A percentile compares a stretch with the other conserved stretches of the same genome.
phyloP scores from a whole-genome alignment of 2,113 vertebrate species.

The Silurus meridionalis region DNA sequence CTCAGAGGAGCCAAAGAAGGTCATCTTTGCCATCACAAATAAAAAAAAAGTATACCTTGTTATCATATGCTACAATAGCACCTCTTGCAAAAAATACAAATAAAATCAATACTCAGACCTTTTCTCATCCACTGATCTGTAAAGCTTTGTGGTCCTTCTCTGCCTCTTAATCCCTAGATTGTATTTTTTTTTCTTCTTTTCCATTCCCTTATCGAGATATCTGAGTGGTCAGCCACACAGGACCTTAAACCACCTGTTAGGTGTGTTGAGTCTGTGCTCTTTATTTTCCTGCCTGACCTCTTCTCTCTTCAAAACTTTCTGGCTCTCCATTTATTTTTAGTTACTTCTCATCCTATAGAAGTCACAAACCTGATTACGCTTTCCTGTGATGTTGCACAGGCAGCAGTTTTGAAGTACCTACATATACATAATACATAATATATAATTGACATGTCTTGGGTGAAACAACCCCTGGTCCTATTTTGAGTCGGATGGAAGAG shows the following conservation, averaged over 20 bases:
- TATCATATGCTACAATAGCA: conserved; percentile 64
- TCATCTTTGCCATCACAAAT: conserved; percentile 49
- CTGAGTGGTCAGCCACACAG: conserved; percentile 25
- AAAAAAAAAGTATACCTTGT: conserved; percentile 54
- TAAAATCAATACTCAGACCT: conserved; percentile 68
- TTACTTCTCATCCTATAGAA: background rate
- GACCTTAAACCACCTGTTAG: conserved; percentile 19
- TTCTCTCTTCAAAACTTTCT: background rate
- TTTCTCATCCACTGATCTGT: conserved; percentile 63
- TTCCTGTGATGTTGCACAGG: background rate
- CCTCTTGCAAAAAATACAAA: conserved; percentile 31
- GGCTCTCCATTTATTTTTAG: background rate
- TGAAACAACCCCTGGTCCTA: background rate
- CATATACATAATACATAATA: background rate
- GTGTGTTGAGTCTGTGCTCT: background rate
- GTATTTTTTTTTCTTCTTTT: conserved; percentile 38
- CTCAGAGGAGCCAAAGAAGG: conserved; percentile 45
- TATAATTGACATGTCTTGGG: background rate
- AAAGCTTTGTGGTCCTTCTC: conserved; percentile 42
- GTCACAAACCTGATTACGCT: background rate
- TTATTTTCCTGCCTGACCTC: background rate
- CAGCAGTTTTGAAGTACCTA: background rate
- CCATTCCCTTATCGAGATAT: conserved; percentile 18
- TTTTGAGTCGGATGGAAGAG: background rate
- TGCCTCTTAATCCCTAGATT: conserved; percentile 42